Evolutionary conservation across 2,797 vertebrate genomes (phyloP).

Genomic region (Novumbra hubbsi): DNA sequence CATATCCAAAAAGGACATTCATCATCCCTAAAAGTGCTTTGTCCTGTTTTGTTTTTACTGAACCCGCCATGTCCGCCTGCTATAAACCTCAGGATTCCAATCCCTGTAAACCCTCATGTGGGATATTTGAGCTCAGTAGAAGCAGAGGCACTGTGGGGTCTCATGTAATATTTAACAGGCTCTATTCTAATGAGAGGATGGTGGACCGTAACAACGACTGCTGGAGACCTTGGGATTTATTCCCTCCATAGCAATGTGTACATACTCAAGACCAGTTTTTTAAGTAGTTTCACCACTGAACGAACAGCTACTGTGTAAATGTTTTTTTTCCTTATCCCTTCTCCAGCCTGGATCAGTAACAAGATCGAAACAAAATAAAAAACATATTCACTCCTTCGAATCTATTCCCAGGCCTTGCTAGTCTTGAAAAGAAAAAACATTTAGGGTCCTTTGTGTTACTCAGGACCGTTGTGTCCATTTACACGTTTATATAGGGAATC

Average conservation of each 20-base stretch:
- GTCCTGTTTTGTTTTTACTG: not conserved
- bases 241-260: no score
- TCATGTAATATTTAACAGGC: conserved; percentile 23
- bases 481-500: not conserved
- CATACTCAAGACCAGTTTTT: no score
- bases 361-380: no score
- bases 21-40: not conserved
- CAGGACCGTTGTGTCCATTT: not conserved
- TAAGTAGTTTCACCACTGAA: no score
- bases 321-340: no score
- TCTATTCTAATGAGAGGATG: conserved; percentile 17
- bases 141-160: not conserved
- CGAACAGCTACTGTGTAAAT: no score
- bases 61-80: not conserved
- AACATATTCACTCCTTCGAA: no score
- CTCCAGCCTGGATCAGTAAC: no score
- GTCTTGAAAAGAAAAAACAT: no score
- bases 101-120: conserved; percentile 2
- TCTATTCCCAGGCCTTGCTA: no score
- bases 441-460: not conserved
- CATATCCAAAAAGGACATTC: no score
- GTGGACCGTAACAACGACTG: conserved; percentile 4
- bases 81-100: conserved; percentile 24
- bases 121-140: conserved; percentile 7
- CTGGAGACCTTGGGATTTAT: not conserved